Percentiles rank a stretch among this genome's conserved stretches.
These are phyloP conservation scores for Labia minor DNA, from an alignment of 2,888 invertebrate species.

Conservation along the genomic window DNA sequence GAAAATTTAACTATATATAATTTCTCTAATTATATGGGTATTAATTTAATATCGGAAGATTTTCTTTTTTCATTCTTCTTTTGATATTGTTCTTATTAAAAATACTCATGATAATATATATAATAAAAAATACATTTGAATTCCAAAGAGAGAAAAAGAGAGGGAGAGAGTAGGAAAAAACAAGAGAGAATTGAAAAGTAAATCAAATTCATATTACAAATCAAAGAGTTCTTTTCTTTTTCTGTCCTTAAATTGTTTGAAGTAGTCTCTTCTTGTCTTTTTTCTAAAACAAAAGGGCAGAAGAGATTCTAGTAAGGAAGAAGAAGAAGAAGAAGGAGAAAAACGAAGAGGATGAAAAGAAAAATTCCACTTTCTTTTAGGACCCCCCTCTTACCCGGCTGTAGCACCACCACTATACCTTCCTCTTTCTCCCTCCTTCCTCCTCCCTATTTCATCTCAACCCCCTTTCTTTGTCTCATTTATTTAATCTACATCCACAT, in stretches of 20 bases:
- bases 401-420: no score
- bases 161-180: not conserved
- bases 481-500: conserved; percentile 8
- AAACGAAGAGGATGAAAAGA: not conserved
- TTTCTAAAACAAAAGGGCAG: not conserved
- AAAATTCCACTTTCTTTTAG: conserved; percentile 13
- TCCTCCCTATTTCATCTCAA: not conserved
- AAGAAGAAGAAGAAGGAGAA: no score
- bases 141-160: not conserved
- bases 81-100: not conserved
- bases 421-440: no score
- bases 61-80: no score
- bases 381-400: no score
- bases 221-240: conserved; percentile 3
- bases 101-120: not conserved
- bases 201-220: conserved; percentile 13
- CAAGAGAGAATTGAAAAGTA: not conserved
- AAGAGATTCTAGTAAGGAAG: not conserved
- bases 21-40: no score
- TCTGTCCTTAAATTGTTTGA: conserved; percentile 1
- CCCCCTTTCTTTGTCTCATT: not conserved
- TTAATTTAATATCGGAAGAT: no score
- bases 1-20: no score
- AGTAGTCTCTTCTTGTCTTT: not conserved
- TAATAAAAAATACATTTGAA: not conserved